phyloP scores from a whole-genome alignment of 2,888 invertebrate genomes.

The Drosophila neoperkinsi region DNA sequence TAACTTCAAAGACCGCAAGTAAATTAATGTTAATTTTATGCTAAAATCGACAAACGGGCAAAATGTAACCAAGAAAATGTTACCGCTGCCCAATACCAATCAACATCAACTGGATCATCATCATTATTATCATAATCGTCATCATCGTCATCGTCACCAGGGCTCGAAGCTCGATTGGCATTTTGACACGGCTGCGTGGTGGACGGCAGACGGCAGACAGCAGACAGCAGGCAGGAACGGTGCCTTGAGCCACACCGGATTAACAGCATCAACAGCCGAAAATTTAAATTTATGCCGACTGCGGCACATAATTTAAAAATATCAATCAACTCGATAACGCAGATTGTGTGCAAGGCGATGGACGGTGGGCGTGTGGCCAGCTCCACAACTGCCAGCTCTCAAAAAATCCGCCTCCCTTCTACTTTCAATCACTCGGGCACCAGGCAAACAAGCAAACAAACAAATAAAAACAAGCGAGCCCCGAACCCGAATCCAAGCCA shows the following conservation, averaged over 20 bases:
- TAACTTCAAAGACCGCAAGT: constrained; percentile 81
- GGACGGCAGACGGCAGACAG: constrained; percentile 10
- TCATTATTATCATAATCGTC: constrained; percentile 40
- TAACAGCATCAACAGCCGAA: constrained; percentile 71
- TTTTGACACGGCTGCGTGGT: constrained; percentile 70
- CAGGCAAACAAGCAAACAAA: constrained; percentile 39
- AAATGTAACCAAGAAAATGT: constrained; percentile 66
- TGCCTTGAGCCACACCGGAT: constrained; percentile 66
- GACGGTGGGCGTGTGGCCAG: not conserved
- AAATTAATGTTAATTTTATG: constrained; percentile 81
- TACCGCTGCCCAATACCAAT: constrained; percentile 59
- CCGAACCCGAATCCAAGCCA: constrained; percentile 37
- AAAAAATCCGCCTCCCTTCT: not conserved
- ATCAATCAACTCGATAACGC: constrained; percentile 80
- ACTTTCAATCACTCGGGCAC: not conserved
- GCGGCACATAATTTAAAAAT: constrained; percentile 81
- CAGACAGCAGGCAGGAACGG: not conserved
- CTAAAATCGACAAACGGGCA: constrained; percentile 70
- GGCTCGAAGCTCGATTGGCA: constrained; percentile 71
- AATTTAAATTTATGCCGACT: constrained; percentile 77
- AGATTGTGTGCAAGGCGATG: constrained; percentile 48
- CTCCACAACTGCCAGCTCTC: not conserved
- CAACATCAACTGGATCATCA: constrained; percentile 47
- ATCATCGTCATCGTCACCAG: constrained; percentile 17
- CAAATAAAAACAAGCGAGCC: constrained; percentile 63